Conservation (phyloP, 2,113 vertebrate genomes). For the human (Homo sapiens) region GRCh38 chrX:118454001-118454500, state of each 20-base stretch:
- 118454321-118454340: not conserved
- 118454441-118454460: not conserved
- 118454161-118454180: not conserved
- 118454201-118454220: not conserved
- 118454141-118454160: not conserved
- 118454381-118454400: constrained; percentile 22
- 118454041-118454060: constrained; percentile 4
- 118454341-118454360: constrained; percentile 43
- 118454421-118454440: constrained; percentile 43
- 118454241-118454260: constrained; percentile 16
- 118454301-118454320: not conserved
- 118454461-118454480: not conserved
- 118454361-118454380: constrained; percentile 39
- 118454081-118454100: not conserved
- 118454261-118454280: not conserved
- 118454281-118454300: constrained; percentile 31
- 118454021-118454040: not conserved
- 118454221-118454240: not conserved
- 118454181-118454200: not conserved
- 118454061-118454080: not conserved
- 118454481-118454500: not conserved
- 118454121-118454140: not conserved
- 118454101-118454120: not conserved
- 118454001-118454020: not conserved
- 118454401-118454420: constrained; percentile 37